phyloP scores from a whole-genome alignment of 2,888 invertebrate species.

The Molorchus minor region DNA sequence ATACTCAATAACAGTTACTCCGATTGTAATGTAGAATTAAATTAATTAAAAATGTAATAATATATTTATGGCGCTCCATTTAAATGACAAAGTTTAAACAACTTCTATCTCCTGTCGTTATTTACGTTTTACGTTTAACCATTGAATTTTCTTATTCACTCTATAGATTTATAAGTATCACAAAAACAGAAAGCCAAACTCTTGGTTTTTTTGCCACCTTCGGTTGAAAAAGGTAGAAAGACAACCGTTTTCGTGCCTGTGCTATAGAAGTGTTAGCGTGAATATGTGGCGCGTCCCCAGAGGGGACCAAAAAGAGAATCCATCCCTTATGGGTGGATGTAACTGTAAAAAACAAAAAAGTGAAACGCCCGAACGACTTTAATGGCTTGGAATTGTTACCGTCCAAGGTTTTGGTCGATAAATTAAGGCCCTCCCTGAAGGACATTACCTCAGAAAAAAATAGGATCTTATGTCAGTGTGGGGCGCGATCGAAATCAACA shows the following conservation, averaged over 20 bases:
- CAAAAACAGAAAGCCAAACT: no score
- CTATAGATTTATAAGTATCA: no score
- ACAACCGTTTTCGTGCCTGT: background rate
- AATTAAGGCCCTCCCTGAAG: background rate
- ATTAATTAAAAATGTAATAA: no score
- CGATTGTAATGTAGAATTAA: no score
- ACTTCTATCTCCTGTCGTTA: no score
- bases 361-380: background rate
- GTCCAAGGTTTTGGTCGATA: background rate
- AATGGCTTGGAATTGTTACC: background rate
- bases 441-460: slow-evolving; percentile 4
- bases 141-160: no score
- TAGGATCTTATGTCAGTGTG: background rate
- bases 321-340: background rate
- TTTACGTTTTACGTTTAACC: no score
- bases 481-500: slow-evolving; percentile 1
- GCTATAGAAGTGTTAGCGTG: background rate
- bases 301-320: background rate
- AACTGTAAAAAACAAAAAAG: background rate
- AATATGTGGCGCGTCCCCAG: slow-evolving; percentile 1
- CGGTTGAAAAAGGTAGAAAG: no score
- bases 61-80: no score
- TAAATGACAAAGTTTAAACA: no score
- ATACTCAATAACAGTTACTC: no score
- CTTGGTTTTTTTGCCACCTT: no score